Base-by-base conservation (phyloP, 2,113 vertebrate species). In the Spheniscus mendiculus region DNA sequence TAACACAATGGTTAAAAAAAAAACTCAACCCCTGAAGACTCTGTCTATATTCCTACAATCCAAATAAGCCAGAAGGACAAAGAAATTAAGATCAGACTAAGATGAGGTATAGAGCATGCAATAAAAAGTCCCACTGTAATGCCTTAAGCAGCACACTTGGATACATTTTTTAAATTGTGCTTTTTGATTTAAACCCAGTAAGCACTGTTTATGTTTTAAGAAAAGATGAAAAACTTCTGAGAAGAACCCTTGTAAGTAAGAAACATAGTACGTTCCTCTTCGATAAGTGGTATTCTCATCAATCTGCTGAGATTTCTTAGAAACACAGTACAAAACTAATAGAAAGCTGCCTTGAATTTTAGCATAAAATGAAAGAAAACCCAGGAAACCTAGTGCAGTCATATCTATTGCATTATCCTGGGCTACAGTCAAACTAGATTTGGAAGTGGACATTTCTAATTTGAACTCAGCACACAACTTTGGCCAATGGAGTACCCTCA, bases 231-330 rank as follows among this genome's bases (percentile, higher is more conserved):
- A 63, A 38, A 27, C 17, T 45, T 74, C 40, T 32, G 10, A 76
- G 74, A 19, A 83, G 14, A 83, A n/a, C 2, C 6, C 30, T 34
- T n/a, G 1, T 16, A 59, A 87, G 49, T 4, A 74, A 82, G 18
- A 88, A 80, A 49, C 0, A 0, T 38, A 22, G 17, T 38, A 38
- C 2, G 0, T 29, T 67, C 27, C 21, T 49, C 81, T 77, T 72
- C 58, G 10, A 18, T 50, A 69, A 63, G 20, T 45, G 27, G 6
- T 36, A 69, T 69, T 67, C 9, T 71, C 17, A 45, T 20, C 5
- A 0, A 5, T 59, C 44, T 53, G 30, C 9, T 29, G 34, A 67
- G 12, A 76, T 52, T 29, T 83, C 36, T 61, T 29, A 52, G 11
- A 66, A 95, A 61, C 16, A 6, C 4, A 18, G 21, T 10, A 34